Evolutionary conservation across 2,888 invertebrate species (phyloP), one percentile per base, ranked within the genome.

Genomic region (Nomada goodeniana): DNA sequence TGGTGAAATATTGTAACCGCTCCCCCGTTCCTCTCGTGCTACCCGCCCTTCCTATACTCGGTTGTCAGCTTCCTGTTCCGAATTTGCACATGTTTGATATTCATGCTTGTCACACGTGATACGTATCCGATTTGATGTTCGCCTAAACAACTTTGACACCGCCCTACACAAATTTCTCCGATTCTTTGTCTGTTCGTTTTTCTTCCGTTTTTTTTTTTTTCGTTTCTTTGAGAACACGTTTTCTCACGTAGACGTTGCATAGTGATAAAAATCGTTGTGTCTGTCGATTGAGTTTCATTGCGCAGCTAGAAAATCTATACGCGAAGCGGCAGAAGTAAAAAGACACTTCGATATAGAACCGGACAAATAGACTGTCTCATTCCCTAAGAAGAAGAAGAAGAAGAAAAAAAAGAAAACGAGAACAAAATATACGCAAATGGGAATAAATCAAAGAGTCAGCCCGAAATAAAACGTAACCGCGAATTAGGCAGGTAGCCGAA

Each of bases 1-100:
- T 59, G 60, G 67, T 67, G 67, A 61, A 78, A 74, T 61, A 53
- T 68, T 73, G 67, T 75, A 55, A 60, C 42, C n/a, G 3, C 53
- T 65, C 59, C 73, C 53, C 50, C 70, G 60, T 57, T 36, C 73
- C 68, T 59, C 75, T 63, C 55, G 29, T 64, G 68, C 50, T 63
- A n/a, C 60, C 44, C 63, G n/a, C 59, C 65, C 57, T 11, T 52
- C 26, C 47, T 20, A 29, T 26, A 20, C 47, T 52, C 57, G 50
- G 64, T 47, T 76, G 79, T 76, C 76, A 79, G 69, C 36, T 80
- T 77, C 76, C 78, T 76, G 67, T 42, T 68, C 50, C 82, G 69
- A 69, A 82, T 84, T 82, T 84, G 61, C 82, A 73, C 83, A 80
- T 44, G 80, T 81, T 85, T 85, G 76, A 84, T 86, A 71, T 83